phyloP scores from a whole-genome alignment of 2,113 vertebrate species.

The Rhinoderma darwinii region DNA sequence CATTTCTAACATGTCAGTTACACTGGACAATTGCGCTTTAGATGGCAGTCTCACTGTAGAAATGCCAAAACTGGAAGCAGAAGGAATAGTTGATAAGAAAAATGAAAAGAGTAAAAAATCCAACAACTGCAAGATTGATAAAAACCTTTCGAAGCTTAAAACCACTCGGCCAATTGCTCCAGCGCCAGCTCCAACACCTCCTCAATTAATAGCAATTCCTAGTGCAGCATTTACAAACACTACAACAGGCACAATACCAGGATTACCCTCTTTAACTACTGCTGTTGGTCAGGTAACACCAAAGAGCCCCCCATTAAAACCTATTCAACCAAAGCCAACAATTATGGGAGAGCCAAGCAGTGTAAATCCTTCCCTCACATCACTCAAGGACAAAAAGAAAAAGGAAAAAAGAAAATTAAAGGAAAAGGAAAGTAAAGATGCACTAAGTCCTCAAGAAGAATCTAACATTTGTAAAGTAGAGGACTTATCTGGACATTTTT shows the following conservation, averaged over 20 bases:
- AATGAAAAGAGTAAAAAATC: constrained; percentile 82
- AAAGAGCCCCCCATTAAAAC: constrained; percentile 92
- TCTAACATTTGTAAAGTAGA: constrained; percentile 83
- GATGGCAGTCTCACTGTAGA: constrained; percentile 84
- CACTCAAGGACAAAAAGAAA: constrained; percentile 93
- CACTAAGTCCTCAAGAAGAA: constrained; percentile 81
- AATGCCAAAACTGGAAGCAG: constrained; percentile 97
- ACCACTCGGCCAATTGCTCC: constrained; percentile 89
- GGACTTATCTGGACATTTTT: constrained; percentile 88
- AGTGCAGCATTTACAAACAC: constrained; percentile 82
- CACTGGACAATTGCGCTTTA: constrained; percentile 84
- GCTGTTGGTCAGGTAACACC: constrained; percentile 87
- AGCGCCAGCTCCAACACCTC: constrained; percentile 86
- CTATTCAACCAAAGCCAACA: constrained; percentile 96
- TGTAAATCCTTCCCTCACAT: constrained; percentile 84
- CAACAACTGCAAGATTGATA: constrained; percentile 88
- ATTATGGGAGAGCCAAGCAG: constrained; percentile 89
- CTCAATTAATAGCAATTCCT: constrained; percentile 95
- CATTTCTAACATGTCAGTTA: constrained; percentile 94
- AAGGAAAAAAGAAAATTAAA: constrained; percentile 95
- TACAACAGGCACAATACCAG: constrained; percentile 78
- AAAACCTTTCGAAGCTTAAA: constrained; percentile 89
- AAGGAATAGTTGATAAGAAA: constrained; percentile 94
- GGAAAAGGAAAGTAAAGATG: constrained; percentile 90
- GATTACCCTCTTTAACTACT: constrained; percentile 84